Conservation (phyloP, 1,140 invertebrate species). For the Megalopta genalis region DNA sequence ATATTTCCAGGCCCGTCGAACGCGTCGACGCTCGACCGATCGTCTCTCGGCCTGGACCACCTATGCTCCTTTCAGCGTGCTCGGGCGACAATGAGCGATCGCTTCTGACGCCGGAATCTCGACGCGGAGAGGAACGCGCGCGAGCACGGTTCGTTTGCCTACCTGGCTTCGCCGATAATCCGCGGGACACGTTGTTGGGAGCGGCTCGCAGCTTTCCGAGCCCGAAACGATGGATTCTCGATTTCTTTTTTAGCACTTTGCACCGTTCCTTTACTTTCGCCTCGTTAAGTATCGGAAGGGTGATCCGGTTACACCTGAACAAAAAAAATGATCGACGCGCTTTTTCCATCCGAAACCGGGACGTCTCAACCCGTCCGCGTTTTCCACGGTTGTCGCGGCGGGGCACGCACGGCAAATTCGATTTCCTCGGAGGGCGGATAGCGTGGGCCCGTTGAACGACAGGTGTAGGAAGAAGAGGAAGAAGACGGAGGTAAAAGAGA, state of each 20-base stretch:
- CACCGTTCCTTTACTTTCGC: no score
- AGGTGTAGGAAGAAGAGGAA: not conserved
- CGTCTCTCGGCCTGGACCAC: constrained; percentile 17
- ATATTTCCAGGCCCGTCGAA: constrained; percentile 35
- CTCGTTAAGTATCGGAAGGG: no score
- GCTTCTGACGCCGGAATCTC: not conserved
- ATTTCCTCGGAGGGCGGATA: not conserved
- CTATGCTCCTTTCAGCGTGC: not conserved
- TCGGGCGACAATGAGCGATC: not conserved
- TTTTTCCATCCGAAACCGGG: not conserved
- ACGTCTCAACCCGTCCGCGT: not conserved
- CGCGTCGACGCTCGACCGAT: not conserved
- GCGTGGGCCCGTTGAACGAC: not conserved
- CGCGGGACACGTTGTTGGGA: no score
- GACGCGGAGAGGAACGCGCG: not conserved
- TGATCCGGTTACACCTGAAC: no score
- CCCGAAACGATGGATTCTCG: no score
- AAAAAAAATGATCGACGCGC: no score
- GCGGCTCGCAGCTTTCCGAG: no score
- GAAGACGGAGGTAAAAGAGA: no score
- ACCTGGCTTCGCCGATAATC: not conserved
- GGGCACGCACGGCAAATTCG: not conserved
- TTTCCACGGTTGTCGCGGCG: not conserved
- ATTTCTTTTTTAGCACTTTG: no score
- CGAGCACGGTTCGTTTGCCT: not conserved